Conservation (phyloP, 2,888 invertebrate species). For the Leptinotarsa juncta region DNA sequence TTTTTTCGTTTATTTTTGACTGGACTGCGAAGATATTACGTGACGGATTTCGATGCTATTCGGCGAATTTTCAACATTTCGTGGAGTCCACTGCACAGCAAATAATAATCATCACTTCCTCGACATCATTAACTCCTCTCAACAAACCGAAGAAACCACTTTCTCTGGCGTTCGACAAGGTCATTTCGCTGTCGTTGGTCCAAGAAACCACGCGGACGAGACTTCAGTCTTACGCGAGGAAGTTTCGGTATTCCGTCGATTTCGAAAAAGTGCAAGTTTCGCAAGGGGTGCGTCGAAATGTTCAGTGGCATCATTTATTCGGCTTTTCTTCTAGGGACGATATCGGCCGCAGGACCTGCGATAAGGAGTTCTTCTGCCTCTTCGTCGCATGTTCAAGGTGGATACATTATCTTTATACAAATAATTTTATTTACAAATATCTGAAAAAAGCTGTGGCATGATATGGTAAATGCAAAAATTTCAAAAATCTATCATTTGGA, state of each 20-base stretch:
- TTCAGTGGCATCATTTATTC: slow-evolving; percentile 41
- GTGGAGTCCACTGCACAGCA: neutral
- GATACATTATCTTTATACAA: slow-evolving; percentile 16
- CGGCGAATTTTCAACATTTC: neutral
- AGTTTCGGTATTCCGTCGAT: slow-evolving; percentile 10
- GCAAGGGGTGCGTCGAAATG: slow-evolving; percentile 36
- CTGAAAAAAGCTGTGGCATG: neutral
- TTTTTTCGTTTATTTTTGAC: too few species aligned
- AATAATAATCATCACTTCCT: slow-evolving; percentile 9
- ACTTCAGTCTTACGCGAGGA: slow-evolving; percentile 41
- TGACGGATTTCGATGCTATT: neutral
- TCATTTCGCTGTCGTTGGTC: slow-evolving; percentile 48
- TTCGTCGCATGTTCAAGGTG: slow-evolving; percentile 36
- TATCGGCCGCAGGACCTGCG: slow-evolving; percentile 52
- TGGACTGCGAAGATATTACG: too few species aligned
- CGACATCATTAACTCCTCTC: slow-evolving; percentile 15
- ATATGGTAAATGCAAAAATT: too few species aligned
- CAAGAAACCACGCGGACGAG: slow-evolving; percentile 43
- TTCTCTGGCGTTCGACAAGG: slow-evolving; percentile 55
- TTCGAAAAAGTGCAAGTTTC: slow-evolving; percentile 1
- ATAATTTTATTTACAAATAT: neutral
- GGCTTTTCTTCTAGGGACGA: slow-evolving; percentile 46
- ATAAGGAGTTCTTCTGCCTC: slow-evolving; percentile 44
- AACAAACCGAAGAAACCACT: slow-evolving; percentile 49
- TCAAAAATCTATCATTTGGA: too few species aligned